These are phyloP conservation scores for Metopia argyrocephala DNA, from an alignment of 2,888 invertebrate genomes.

Conservation along the genomic window DNA sequence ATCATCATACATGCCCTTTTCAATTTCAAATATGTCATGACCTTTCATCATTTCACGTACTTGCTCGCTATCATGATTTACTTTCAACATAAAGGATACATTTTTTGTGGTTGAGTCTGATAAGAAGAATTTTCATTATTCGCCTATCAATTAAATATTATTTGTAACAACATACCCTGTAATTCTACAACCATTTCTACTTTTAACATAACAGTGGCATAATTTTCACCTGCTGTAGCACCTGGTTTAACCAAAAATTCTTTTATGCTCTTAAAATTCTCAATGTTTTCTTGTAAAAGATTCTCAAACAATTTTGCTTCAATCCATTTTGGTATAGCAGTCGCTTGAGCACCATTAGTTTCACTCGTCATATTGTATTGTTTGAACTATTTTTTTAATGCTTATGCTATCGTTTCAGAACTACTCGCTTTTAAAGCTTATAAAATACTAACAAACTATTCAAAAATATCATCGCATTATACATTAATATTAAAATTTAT, in stretches of 20 bases:
- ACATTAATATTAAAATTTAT: neutral
- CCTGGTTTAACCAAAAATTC: conserved; percentile 67
- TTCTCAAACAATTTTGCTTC: conserved; percentile 66
- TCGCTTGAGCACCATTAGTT: conserved; percentile 1
- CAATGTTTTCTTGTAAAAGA: conserved; percentile 60
- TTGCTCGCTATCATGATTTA: conserved; percentile 65
- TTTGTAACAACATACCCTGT: conserved; percentile 65
- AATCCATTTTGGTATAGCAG: conserved; percentile 67
- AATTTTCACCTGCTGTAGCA: conserved; percentile 72
- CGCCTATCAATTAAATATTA: neutral
- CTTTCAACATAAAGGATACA: conserved; percentile 70
- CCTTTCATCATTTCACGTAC: conserved; percentile 39
- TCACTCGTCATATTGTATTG: neutral
- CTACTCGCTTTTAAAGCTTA: no score
- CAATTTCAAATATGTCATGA: conserved; percentile 61
- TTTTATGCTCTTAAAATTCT: conserved; percentile 62
- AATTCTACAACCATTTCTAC: conserved; percentile 69
- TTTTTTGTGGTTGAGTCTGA: conserved; percentile 53
- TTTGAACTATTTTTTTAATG: neutral
- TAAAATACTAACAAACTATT: neutral
- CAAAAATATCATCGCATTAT: neutral
- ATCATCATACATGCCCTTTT: conserved; percentile 54
- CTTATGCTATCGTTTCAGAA: neutral
- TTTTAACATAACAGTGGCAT: conserved; percentile 72
- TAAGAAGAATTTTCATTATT: neutral